Conservation (phyloP, 2,113 vertebrate genomes). For the Prolemur simus region DNA sequence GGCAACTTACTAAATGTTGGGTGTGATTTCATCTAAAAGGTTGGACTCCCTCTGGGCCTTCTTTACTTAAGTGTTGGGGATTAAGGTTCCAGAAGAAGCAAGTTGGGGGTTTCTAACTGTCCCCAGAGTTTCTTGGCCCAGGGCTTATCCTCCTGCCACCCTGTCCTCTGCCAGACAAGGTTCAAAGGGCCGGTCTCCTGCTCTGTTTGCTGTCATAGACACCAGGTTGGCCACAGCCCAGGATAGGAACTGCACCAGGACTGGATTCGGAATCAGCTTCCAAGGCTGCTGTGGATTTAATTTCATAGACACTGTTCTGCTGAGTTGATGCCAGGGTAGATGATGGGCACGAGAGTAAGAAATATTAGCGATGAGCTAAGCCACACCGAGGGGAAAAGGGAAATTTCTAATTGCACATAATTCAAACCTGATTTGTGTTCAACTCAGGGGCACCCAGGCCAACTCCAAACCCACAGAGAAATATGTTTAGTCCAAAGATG, state of each 20-base stretch:
- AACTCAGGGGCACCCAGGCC: background rate
- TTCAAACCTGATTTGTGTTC: background rate
- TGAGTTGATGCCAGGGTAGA: background rate
- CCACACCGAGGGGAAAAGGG: background rate
- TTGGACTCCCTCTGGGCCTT: fast-evolving
- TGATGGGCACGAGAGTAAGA: background rate
- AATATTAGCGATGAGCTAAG: constrained; percentile 12
- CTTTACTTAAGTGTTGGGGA: background rate
- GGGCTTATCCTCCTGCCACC: background rate
- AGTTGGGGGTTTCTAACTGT: background rate
- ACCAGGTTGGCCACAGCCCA: background rate
- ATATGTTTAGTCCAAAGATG: background rate
- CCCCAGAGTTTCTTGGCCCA: background rate
- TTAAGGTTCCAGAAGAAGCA: background rate
- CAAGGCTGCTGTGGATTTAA: constrained; percentile 43
- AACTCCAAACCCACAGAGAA: background rate
- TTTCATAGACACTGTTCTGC: constrained; percentile 10
- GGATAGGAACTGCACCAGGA: background rate
- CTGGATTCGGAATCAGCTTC: background rate
- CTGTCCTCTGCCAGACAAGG: background rate
- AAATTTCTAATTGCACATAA: background rate
- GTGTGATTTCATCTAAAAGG: background rate
- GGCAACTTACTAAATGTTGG: background rate
- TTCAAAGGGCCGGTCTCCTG: background rate
- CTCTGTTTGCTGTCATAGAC: background rate